Evolutionary conservation across 2,113 vertebrate genomes (phyloP), one percentile per base, ranked within the genome.

Genomic region (Dendrocopos noguchii): DNA sequence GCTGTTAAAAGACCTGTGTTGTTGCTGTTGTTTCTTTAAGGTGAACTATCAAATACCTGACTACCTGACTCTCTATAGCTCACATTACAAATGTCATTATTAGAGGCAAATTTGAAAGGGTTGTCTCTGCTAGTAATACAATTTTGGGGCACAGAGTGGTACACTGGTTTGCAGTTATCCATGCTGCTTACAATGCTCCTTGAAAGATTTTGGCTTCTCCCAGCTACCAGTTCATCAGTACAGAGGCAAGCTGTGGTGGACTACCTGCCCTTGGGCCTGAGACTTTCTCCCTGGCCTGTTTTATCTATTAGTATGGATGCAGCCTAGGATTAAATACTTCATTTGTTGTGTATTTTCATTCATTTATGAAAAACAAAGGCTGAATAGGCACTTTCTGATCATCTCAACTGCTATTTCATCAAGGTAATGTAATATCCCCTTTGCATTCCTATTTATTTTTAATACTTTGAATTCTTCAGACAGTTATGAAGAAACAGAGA

Each of bases 381-480:
- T 59, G 50, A 91, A 74, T 57, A 84, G 46, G 15, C 14, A 7
- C 71, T 76, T 91, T 92, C 27, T 87, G 34, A 52, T 85, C 20
- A 57, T 82, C 29, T 44, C 59, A 89, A 73, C 34, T 12, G 3
- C 67, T 74, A 59, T 64, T 87, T 87, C 77, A 56, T 71, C 50
- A 66, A 66, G 39, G 15, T 87, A 89, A 85, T 67, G 15, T 44
- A 82, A 70, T 56, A 91, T 89, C 36, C 1, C 11, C 42, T 87
- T 94, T 91, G 9, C 61, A 55, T 80, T 67, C 27, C 31, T 47
- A 28, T 77, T 24, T 59, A 63, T 87, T 94, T 70, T 80, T 83
- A 60, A 83, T 77, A 67, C 36, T 84, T 91, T 71, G 50, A 74
- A 85, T 77, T 92, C 67, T 59, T 73, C 34, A 71, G 59, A 91